Evolutionary conservation across 2,888 invertebrate species (phyloP), one percentile per base, ranked within the genome.

Genomic region (Microplitis deprimator): DNA sequence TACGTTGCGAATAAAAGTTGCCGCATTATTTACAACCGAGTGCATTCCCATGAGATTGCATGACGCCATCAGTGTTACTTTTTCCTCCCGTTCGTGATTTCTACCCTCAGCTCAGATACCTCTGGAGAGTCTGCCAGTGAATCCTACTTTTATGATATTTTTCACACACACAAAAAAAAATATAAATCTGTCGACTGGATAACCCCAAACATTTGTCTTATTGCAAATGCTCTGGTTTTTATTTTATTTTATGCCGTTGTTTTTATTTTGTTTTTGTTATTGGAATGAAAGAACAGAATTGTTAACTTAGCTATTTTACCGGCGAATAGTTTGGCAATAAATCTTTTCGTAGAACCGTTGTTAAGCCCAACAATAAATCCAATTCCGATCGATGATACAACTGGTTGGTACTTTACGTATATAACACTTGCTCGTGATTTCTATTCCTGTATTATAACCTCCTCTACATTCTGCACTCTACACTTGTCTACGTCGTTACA

Each of bases 1-100:
- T 86, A 87, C 83, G 82, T 82, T 77, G 73, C 79, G 83, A 81
- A 82, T 85, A 85, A 87, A 85, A 85, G 83, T 85, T 81, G 79
- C 75, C 74, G 68, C 81, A 79, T 81, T 81, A 80, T 79, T 81
- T 75, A 77, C 77, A 79, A 69, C 77, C 68, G 67, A 72, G 73
- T 60, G 67, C 62, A 76, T 65, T 60, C 76, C 71, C 76, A 65
- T 62, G 71, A 64, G 76, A 75, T 65, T 65, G 16, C 64, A 59
- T 70, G 70, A 75, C 59, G 70, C 65, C 67, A 41, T 72, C 39
- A 62, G 39, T 38, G 50, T 29, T 29, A 29, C 13, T 64, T 20
- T 61, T 20, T 38, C 20, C 61, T 61, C 68, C 40, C 61, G 67
- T 61, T 61, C 39, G 29, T 50, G 50, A 4, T 13, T 5, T 76